Percentiles rank a stretch among this genome's conserved stretches.
phyloP scores from a whole-genome alignment of 1,140 invertebrate genomes.

The Lineus longissimus region DNA sequence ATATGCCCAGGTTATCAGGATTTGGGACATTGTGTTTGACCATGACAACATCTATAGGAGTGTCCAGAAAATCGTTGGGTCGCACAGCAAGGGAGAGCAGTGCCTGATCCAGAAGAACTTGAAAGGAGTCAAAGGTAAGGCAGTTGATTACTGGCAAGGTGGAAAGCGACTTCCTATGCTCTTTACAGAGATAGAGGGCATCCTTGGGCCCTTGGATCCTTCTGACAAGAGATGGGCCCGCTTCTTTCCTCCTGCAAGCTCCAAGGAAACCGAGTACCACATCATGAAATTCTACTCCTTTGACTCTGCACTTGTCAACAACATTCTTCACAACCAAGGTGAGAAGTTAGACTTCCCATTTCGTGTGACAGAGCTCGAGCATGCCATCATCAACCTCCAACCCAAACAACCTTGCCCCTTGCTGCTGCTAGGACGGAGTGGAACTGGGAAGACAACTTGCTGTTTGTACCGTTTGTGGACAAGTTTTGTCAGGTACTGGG shows the following conservation, averaged over 20 bases:
- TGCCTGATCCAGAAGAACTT: conserved; percentile 41
- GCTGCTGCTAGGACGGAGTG: conserved; percentile 43
- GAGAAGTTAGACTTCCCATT: conserved; percentile 49
- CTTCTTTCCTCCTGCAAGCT: conserved; percentile 40
- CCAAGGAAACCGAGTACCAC: conserved; percentile 45
- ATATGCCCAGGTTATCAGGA: conserved; percentile 45
- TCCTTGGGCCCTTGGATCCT: background rate
- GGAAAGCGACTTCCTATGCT: conserved; percentile 30
- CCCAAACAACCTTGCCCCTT: conserved; percentile 28
- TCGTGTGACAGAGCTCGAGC: conserved; percentile 43
- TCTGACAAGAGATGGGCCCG: background rate
- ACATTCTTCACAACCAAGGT: conserved; percentile 25
- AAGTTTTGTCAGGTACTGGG: conserved; percentile 40
- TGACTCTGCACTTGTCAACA: conserved; percentile 35
- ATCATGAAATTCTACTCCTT: conserved; percentile 50
- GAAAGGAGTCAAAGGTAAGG: conserved; percentile 23
- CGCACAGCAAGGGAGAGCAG: conserved; percentile 34
- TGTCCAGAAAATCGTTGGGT: conserved; percentile 34
- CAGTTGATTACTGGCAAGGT: conserved; percentile 8
- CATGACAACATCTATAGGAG: conserved; percentile 28
- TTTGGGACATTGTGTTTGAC: conserved; percentile 45
- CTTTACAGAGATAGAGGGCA: conserved; percentile 25
- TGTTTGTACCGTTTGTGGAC: conserved; percentile 47
- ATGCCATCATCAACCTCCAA: conserved; percentile 43
- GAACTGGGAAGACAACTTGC: conserved; percentile 45